These are phyloP conservation scores for Idaea dimidiata DNA, from an alignment of 2,888 invertebrate genomes.

Conservation along the genomic window DNA sequence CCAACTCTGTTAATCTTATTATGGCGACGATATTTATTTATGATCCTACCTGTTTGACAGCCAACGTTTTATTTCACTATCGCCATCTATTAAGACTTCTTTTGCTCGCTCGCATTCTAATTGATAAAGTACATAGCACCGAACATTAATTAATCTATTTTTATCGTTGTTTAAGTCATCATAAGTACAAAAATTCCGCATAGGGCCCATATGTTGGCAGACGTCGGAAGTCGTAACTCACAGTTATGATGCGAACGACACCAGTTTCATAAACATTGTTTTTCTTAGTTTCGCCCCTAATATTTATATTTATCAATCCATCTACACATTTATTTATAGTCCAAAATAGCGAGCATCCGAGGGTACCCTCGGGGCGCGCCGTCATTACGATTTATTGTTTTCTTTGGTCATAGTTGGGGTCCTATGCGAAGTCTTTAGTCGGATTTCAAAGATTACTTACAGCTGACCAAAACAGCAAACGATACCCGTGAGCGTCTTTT, in stretches of 20 bases:
- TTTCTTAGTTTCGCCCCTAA: slow-evolving; percentile 80
- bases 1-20: slow-evolving; percentile 75
- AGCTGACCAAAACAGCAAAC: slow-evolving; percentile 44
- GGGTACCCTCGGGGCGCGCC: slow-evolving; percentile 72
- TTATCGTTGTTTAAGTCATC: slow-evolving; percentile 41
- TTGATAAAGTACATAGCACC: slow-evolving; percentile 25
- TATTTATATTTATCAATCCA: slow-evolving; percentile 82
- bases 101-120: slow-evolving; percentile 22
- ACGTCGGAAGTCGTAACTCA: slow-evolving; percentile 80
- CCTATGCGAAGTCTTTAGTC: slow-evolving; percentile 53
- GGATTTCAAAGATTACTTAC: slow-evolving; percentile 58
- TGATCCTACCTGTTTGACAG: slow-evolving; percentile 67
- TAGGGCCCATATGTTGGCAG: slow-evolving; percentile 69
- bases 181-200: slow-evolving; percentile 68
- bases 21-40: slow-evolving; percentile 74
- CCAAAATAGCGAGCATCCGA: slow-evolving; percentile 76
- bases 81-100: slow-evolving; percentile 24
- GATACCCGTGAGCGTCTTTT: slow-evolving; percentile 41
- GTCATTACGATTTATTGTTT: slow-evolving; percentile 79
- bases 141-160: slow-evolving; percentile 47
- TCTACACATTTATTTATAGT: slow-evolving; percentile 81
- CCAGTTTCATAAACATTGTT: slow-evolving; percentile 81
- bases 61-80: slow-evolving; percentile 55
- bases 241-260: slow-evolving; percentile 80
- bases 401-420: slow-evolving; percentile 72